Base-by-base conservation (phyloP, 2,888 invertebrate genomes). In the Cerceris ruficornis region DNA sequence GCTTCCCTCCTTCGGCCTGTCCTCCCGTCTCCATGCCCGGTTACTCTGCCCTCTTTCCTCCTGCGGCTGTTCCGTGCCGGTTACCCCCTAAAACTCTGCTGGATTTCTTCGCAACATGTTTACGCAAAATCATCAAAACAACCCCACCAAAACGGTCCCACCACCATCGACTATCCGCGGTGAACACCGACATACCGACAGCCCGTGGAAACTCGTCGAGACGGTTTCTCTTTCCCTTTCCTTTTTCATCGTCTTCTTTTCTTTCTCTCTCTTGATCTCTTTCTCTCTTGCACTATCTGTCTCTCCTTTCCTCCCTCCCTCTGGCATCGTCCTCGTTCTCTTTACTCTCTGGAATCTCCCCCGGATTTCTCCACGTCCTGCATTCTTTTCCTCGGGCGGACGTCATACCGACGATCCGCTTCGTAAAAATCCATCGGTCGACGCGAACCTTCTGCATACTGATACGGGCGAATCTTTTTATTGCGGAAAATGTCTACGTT, bases 41-140 rank as follows among this genome's bases (percentile, higher is more conserved):
- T 67, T 59, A 49, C 69, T 13, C 65, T 52, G 15, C 9, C 17
- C 54, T 57, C 11, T 61, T 14, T 14, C 17, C 50, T 59, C 28
- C 46, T 15, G n/a, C 67, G 17, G 59, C 52, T 39, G 46, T 54
- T 15, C 15, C 54, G 42, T 73, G 66, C 65, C 67, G 76, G 73
- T 80, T 77, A 74, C 78, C 79, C 68, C 67, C 76, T 66, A 70
- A 67, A 69, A 80, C 75, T 54, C 55, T 39, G 28, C 69, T 68
- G 66, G 75, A 86, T 87, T 87, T 83, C 82, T 72, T 78, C 57
- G 67, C 75, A 80, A 75, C 75, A 75, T 85, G 85, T 86, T 87
- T 85, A 84, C 79, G 67, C 58, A 76, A 84, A 86, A 86, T 86
- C 84, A 78, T 83, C 83, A 84, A 82, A 86, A 86, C 82, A 84